Base-by-base conservation (phyloP, 2,797 vertebrate genomes). In the Eulemur coronatus region DNA sequence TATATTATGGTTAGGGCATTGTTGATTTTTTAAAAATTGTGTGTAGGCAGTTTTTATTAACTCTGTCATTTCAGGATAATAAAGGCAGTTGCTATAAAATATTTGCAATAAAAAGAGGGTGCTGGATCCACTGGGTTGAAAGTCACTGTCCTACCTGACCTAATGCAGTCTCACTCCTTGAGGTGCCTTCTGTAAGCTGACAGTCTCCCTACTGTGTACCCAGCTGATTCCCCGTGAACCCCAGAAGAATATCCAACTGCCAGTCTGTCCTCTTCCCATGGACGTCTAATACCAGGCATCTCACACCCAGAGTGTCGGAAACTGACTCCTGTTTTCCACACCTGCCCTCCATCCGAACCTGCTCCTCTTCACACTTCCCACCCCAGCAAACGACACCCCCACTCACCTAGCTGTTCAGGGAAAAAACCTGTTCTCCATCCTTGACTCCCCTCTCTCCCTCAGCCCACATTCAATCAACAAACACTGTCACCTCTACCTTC, bases 41-140 rank as follows among this genome's bases (percentile, higher is more conserved):
- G 24, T 22, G 28, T 30, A 82, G 61, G 75, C 14, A 33, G 61
- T 50, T 86, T 72, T 57, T 81, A 82, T 70, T 70, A 82, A 84
- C n/a, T 35, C 22, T 14, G 75, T 86, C 52, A 79, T 65, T 86
- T 82, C 35, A 75, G 72, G 55, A 57, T 92, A 55, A 75, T 43
- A 88, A 73, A 55, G 7, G 22, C 15, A 12, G 35, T 13, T 80
- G 67, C 55, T 85, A 70, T 0, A n/a, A 89, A 50, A 81, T 67
- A 79, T 20, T 5, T 85, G 33, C 33, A 43, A 11, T 52, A 46
- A 65, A 61, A 85, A 87, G n/a, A 26, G 8, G 12, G 9, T 13
- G 24, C 2, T 52, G n/a, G 24, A n/a, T 22, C 67, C 48, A n/a
- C 0, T 24, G 63, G 9, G 41, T 0, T 70, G 33, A 79, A 26